phyloP scores from a whole-genome alignment of 2,888 invertebrate species.

The Troilus luridus region DNA sequence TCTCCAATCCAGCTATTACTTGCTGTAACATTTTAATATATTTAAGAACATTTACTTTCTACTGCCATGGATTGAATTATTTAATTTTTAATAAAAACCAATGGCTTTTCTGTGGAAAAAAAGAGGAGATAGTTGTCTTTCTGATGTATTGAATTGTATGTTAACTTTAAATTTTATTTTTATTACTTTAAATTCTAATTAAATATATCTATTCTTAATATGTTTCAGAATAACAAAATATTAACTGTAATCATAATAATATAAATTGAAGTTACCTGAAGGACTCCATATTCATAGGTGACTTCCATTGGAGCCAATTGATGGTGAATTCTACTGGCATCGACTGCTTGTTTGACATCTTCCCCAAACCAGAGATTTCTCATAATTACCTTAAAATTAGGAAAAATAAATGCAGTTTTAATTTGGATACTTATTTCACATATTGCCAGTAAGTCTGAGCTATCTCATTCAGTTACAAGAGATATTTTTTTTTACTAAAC shows the following conservation, averaged over 20 bases:
- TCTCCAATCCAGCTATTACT: slow-evolving; percentile 75
- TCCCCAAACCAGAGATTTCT: slow-evolving; percentile 78
- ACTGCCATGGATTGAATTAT: not conserved
- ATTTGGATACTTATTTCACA: not conserved
- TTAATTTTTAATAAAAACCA: not conserved
- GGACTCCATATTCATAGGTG: slow-evolving; percentile 77
- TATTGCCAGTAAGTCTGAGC: not conserved
- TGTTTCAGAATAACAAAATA: not conserved
- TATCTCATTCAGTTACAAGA: not conserved
- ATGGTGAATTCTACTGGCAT: slow-evolving; percentile 85
- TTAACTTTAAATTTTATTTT: not conserved
- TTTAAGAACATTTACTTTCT: not conserved
- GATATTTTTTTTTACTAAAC: not conserved
- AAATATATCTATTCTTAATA: too few relatives aligned
- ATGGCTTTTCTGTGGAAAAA: too few relatives aligned
- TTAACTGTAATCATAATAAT: not conserved
- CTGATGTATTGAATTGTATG: not conserved
- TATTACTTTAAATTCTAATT: too few relatives aligned
- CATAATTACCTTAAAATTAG: slow-evolving; percentile 74
- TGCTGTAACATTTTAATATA: slow-evolving; percentile 70
- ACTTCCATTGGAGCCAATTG: slow-evolving; percentile 85
- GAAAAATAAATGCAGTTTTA: not conserved
- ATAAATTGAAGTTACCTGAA: slow-evolving; percentile 70
- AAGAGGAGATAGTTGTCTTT: not conserved
- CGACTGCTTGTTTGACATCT: slow-evolving; percentile 78